phyloP scores from a whole-genome alignment of 2,888 invertebrate genomes.

The Eristalis tenax region DNA sequence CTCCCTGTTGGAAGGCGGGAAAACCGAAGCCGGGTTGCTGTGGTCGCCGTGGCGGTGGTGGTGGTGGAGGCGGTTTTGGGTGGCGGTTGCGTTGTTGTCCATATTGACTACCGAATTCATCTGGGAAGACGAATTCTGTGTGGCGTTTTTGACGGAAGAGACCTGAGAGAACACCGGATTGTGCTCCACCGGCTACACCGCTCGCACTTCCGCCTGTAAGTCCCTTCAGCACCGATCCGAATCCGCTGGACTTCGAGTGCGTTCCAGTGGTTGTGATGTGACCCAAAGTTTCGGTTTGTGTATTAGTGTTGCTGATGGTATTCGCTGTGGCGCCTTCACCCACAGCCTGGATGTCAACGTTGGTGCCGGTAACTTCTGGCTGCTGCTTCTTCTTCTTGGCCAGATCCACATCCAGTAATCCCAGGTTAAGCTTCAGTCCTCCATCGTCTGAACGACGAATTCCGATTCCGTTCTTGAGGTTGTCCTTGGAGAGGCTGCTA shows the following conservation, averaged over 20 bases:
- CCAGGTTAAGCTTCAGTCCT: conserved; percentile 76
- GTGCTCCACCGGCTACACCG: conserved; percentile 74
- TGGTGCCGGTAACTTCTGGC: conserved; percentile 73
- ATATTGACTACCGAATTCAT: not conserved
- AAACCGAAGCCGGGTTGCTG: not conserved
- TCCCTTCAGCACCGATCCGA: conserved; percentile 75
- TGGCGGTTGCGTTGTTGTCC: not conserved
- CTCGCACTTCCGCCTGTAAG: conserved; percentile 76
- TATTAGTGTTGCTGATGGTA: conserved; percentile 75
- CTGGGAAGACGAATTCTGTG: not conserved
- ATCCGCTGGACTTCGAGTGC: conserved; percentile 76
- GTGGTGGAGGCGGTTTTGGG: not conserved
- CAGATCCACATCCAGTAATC: conserved; percentile 76
- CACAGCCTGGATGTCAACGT: conserved; percentile 74
- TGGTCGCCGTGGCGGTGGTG: not conserved
- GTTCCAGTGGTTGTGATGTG: conserved; percentile 75
- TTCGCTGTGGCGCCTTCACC: conserved; percentile 75
- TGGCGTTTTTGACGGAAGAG: not conserved
- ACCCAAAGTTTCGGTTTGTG: conserved; percentile 75
- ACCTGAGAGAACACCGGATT: conserved; percentile 60
- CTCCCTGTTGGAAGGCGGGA: not conserved
- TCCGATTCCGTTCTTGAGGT: conserved; percentile 77
- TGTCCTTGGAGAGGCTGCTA: conserved; percentile 77
- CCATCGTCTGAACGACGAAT: conserved; percentile 76
- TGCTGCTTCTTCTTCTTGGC: conserved; percentile 73